Evolutionary conservation across 2,888 invertebrate genomes (phyloP).

Genomic region (Rhyacophila evoluta): DNA sequence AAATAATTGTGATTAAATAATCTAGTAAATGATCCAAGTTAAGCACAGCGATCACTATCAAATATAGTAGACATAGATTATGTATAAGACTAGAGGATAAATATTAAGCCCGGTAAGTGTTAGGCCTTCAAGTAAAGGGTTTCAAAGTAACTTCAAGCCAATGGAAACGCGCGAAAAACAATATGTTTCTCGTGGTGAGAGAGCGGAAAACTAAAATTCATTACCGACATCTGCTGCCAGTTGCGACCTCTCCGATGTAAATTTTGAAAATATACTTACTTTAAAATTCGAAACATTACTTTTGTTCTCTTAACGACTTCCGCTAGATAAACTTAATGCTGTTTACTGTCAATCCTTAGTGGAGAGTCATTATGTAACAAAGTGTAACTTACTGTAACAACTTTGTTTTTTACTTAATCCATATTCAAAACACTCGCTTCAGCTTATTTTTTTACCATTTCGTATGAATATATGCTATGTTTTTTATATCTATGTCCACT

Average conservation of each 20-base stretch:
- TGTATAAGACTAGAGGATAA: neutral
- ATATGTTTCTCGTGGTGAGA: neutral
- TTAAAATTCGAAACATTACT: neutral
- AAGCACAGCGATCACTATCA: neutral
- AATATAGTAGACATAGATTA: neutral
- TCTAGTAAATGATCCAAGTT: neutral
- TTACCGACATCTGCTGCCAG: neutral
- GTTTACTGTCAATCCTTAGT: too few species aligned
- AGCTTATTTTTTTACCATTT: too few species aligned
- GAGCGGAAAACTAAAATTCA: neutral
- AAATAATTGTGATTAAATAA: neutral
- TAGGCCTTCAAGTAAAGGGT: neutral
- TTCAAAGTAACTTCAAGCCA: neutral
- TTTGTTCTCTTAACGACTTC: neutral
- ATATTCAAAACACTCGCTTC: too few species aligned
- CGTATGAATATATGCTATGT: too few species aligned
- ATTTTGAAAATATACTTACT: neutral
- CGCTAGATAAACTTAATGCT: too few species aligned
- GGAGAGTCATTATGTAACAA: too few species aligned
- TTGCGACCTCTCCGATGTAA: neutral
- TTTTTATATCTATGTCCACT: too few species aligned
- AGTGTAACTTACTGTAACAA: too few species aligned
- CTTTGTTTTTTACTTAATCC: too few species aligned
- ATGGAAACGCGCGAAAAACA: neutral
- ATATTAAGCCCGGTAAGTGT: neutral